Conservation (phyloP, 1,140 invertebrate genomes). For the Hypothenemus hampei region DNA sequence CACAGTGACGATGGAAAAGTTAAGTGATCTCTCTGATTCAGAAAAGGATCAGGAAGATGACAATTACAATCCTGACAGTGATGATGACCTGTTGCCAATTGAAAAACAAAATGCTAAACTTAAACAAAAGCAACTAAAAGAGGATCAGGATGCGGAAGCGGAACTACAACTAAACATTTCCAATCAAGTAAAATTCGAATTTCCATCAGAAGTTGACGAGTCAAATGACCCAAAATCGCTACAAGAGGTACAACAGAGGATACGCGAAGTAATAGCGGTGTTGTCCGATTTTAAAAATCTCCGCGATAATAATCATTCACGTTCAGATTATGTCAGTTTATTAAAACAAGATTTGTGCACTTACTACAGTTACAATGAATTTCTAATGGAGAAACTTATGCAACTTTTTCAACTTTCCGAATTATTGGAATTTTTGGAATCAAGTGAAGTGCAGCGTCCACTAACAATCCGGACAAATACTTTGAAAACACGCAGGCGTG, state of each 20-base stretch:
- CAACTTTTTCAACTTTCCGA: constrained; percentile 87
- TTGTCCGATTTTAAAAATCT: constrained; percentile 84
- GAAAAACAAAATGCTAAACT: constrained; percentile 81
- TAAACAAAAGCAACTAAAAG: constrained; percentile 64
- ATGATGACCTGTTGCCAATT: constrained; percentile 66
- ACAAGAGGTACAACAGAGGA: constrained; percentile 82
- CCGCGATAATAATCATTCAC: constrained; percentile 66
- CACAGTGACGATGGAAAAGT: constrained; percentile 43
- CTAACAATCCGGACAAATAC: constrained; percentile 95
- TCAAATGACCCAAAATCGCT: constrained; percentile 65
- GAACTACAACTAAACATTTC: constrained; percentile 73
- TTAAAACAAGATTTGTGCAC: constrained; percentile 81
- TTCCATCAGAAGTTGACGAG: constrained; percentile 68
- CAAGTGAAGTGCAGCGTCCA: constrained; percentile 92
- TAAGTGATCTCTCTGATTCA: constrained; percentile 48
- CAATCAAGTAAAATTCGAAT: constrained; percentile 68
- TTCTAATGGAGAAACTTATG: constrained; percentile 91
- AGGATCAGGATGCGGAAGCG: constrained; percentile 71
- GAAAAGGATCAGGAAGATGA: constrained; percentile 42
- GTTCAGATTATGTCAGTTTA: constrained; percentile 78
- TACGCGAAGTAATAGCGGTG: constrained; percentile 83
- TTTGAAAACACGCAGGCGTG: constrained; percentile 87
- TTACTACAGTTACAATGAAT: constrained; percentile 98
- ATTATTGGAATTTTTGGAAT: constrained; percentile 92
- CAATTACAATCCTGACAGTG: constrained; percentile 34